These are phyloP conservation scores for Pachydiplax longipennis DNA, from an alignment of 2,888 invertebrate genomes.

Conservation along the genomic window DNA sequence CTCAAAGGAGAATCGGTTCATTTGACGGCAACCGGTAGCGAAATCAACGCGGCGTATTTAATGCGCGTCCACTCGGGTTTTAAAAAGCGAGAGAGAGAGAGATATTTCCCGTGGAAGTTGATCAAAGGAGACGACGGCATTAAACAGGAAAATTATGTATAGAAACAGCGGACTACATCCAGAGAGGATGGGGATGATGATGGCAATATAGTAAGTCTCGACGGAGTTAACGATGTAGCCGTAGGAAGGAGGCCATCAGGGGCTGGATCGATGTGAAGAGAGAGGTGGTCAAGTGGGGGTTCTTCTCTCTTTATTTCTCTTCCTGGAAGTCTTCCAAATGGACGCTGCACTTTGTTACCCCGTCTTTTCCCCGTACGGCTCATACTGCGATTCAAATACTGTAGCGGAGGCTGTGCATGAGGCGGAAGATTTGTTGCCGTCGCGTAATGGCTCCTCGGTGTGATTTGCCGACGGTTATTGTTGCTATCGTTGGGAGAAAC, in stretches of 20 bases:
- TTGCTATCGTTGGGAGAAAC: too few relatives aligned
- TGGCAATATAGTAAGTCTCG: slow-evolving; percentile 27
- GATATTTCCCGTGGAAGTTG: neutral
- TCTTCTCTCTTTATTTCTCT: neutral
- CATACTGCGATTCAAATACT: neutral
- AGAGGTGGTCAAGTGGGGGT: slow-evolving; percentile 9
- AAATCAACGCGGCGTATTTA: too few relatives aligned
- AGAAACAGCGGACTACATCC: neutral
- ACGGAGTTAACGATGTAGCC: neutral
- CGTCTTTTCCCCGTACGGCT: neutral
- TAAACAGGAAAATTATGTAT: neutral
- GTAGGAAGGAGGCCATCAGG: slow-evolving; percentile 9
- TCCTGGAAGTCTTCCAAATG: slow-evolving; percentile 35
- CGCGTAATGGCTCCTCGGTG: too few relatives aligned
- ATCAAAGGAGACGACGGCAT: neutral
- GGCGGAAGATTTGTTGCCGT: too few relatives aligned
- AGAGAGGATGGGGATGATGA: too few relatives aligned
- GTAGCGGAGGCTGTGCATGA: too few relatives aligned
- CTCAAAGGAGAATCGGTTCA: neutral
- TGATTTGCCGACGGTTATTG: too few relatives aligned
- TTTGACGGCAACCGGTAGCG: neutral
- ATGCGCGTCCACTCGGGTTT: neutral
- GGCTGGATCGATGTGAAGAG: neutral
- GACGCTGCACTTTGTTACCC: slow-evolving; percentile 33
- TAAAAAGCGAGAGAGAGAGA: neutral